These are phyloP conservation scores for Brachionus plicatilis DNA, from an alignment of 1,140 invertebrate species.

Conservation along the genomic window DNA sequence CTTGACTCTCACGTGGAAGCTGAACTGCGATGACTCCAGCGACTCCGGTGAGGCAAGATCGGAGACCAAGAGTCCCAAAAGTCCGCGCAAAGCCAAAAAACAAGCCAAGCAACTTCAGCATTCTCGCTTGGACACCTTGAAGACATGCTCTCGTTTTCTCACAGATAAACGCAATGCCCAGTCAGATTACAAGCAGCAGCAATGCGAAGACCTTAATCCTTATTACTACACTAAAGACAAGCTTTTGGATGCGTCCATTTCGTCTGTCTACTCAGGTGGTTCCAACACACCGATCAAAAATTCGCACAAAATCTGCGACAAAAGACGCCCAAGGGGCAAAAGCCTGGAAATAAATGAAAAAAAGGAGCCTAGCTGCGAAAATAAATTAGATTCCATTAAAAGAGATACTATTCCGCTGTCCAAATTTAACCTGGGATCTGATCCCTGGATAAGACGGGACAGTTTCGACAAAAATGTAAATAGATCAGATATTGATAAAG, in stretches of 20 bases:
- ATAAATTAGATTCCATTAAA: neutral
- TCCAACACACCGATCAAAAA: neutral
- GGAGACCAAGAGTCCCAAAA: neutral
- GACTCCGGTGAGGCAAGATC: neutral
- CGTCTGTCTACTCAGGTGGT: neutral
- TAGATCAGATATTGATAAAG: conserved; percentile 17
- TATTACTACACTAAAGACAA: neutral
- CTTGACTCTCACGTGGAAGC: conserved; percentile 37
- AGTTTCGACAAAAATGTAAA: conserved; percentile 2
- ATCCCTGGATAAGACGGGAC: conserved; percentile 18
- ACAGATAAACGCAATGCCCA: neutral
- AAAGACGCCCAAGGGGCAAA: neutral
- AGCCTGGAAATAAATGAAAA: conserved; percentile 13
- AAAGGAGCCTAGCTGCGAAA: neutral
- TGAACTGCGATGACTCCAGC: neutral
- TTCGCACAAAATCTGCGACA: neutral
- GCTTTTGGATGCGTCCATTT: neutral
- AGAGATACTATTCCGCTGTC: neutral
- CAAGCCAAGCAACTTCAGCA: conserved; percentile 1
- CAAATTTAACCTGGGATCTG: neutral
- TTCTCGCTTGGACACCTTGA: neutral
- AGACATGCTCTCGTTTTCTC: neutral
- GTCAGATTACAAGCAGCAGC: neutral
- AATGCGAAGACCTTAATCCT: neutral
- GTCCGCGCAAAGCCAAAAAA: neutral